Conservation (phyloP, 2,113 vertebrate species). For the Microcebus ravelobensis region DNA sequence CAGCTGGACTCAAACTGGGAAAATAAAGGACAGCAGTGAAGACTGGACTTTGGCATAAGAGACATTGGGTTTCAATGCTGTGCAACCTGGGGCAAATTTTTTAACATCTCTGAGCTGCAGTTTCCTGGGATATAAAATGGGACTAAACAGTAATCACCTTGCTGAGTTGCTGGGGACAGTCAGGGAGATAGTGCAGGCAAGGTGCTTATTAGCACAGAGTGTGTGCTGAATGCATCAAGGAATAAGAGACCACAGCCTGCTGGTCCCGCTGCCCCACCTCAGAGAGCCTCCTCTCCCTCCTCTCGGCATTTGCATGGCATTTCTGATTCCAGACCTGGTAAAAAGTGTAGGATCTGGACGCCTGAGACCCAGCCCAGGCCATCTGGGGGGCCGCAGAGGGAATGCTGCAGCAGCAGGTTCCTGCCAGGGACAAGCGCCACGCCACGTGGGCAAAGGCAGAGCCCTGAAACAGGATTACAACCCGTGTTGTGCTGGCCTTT, state of each 20-base stretch:
- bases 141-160: background rate
- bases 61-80: background rate
- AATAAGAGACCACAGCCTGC: rapidly evolving
- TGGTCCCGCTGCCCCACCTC: background rate
- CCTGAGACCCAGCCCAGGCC: background rate
- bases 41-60: background rate
- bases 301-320: background rate
- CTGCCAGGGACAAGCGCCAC: rapidly evolving
- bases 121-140: background rate
- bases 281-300: background rate
- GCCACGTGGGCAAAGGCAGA: background rate
- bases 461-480: slow-evolving; percentile 7
- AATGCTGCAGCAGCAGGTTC: background rate
- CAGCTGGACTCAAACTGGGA: no score
- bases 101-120: background rate
- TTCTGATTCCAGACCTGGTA: background rate
- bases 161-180: background rate
- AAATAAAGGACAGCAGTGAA: background rate
- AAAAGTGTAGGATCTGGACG: background rate
- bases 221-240: background rate
- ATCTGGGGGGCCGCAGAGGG: background rate
- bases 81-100: background rate
- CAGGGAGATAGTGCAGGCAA: background rate
- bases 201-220: background rate
- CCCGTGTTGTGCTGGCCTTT: background rate